A percentile compares a stretch with the other conserved stretches of the same genome.
phyloP scores from a whole-genome alignment of 2,888 invertebrate genomes.

The Sisyra nigra region DNA sequence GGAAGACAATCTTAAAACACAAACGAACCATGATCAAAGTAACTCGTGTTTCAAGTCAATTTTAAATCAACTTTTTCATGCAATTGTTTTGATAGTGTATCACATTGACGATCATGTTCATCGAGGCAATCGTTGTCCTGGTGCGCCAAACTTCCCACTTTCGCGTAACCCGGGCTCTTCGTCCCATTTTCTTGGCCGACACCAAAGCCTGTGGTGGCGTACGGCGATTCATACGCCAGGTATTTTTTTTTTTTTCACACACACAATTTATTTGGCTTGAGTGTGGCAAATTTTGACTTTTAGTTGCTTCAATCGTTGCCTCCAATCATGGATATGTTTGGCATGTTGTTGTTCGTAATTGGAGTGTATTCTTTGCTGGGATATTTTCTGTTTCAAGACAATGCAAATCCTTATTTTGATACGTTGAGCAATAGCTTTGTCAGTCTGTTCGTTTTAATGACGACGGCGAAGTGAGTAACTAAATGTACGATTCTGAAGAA shows the following conservation, averaged over 20 bases:
- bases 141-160: constrained; percentile 72
- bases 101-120: constrained; percentile 61
- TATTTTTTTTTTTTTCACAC: not conserved
- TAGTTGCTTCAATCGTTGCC: constrained; percentile 65
- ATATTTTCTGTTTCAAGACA: constrained; percentile 62
- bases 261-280: not conserved
- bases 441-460: constrained; percentile 76
- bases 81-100: constrained; percentile 38
- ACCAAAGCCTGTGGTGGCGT: constrained; percentile 72
- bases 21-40: constrained; percentile 77
- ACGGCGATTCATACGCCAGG: constrained; percentile 52
- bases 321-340: constrained; percentile 77
- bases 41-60: constrained; percentile 11
- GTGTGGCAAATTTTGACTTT: not conserved
- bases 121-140: constrained; percentile 66
- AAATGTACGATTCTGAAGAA: too few relatives aligned
- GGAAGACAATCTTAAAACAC: constrained; percentile 66
- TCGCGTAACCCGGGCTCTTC: constrained; percentile 67
- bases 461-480: constrained; percentile 70
- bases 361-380: constrained; percentile 68
- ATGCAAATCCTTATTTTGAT: constrained; percentile 58
- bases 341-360: constrained; percentile 69
- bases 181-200: constrained; percentile 80
- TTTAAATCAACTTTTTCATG: too few relatives aligned
- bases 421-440: constrained; percentile 71